Evolutionary conservation across 2,113 vertebrate species (phyloP), one percentile per base, ranked within the genome.

Genomic region (Sorex araneus): DNA sequence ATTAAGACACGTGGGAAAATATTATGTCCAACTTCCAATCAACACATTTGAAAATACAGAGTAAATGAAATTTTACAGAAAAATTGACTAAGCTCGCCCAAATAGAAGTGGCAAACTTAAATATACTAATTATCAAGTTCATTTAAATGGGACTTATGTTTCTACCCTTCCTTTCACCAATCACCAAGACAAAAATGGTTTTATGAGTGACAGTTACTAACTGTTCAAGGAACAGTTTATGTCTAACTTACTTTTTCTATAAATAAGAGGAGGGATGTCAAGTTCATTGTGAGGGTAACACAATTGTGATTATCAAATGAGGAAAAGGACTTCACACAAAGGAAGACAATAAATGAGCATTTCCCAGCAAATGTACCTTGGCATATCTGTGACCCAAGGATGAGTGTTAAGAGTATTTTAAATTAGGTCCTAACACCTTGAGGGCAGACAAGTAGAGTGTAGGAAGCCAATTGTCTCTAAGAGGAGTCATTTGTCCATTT

Each of bases 1-100:
- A 82, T 57, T 60, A 76, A 81, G n/a, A 71, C 30, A 93, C n/a
- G 75, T 71, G 25, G 76, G 84, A 78, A 69, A 77, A 82, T 79
- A 82, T 8, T 67, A 27, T 18, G 9, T 73, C 30, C 5, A 78
- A 40, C 9, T 86, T 91, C 28, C 32, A 43, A 75, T 40, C 16
- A 75, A 90, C 54, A 80, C n/a, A 50, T 85, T 88, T 77, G 70
- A 71, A 94, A 81, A 81, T 81, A 7, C 28, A 80, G 12, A 81
- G 84, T 63, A 73, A 88, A 78, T 64, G 23, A 36, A 27, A 54
- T 4, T 81, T 83, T 54, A 81, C 32, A 80, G 36, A 30, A 25
- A 83, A 54, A 76, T 30, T 63, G 40, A 87, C 32, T 63, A 78
- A 83, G 85, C 3, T 43, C 23, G 78, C 71, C 76, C 5, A 28